Evolutionary conservation across 2,113 vertebrate species (phyloP), one percentile per base, ranked within the genome.

Genomic region (Podocnemis expansa): DNA sequence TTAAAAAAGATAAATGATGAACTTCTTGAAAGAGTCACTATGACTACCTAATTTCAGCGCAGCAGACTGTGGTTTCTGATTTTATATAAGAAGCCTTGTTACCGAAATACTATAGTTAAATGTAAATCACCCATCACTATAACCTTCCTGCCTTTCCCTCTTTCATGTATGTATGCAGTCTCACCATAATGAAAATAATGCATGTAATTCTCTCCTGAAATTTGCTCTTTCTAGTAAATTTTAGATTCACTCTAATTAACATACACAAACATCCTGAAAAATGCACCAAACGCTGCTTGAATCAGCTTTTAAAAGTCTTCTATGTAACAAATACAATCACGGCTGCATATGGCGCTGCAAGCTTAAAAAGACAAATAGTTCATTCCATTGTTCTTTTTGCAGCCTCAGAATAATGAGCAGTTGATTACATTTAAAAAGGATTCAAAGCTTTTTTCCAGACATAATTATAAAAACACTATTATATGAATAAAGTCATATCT

Each of bases 291-390:
- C 76, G 94, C 87, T 87, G 10, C 41, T 84, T 93, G 85, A 97
- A 93, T 95, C 94, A 93, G 83, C 86, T 93, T 97, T 95, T 92
- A 80, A 58, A 96, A 96, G 7, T 63, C 27, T 94, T 86, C 52
- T 54, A 34, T 80, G 47, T 95, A 91, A 83, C 84, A 92, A 96
- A 96, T 21, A 0, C 27, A 91, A 12, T 91, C 93, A 89, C 70
- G 49, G 38, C 13, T 95, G 10, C 51, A 94, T 83, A 91, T 89
- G n/a, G 7, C 41, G 14, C 27, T 54, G 70, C 5, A 90, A 89
- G 43, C 41, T 89, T 84, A 94, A 95, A 89, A 94, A 90, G 81
- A 95, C 78, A 98, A 97, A 96, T 63, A 80, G 17, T 92, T 97
- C 84, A 78, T 80, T 52, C n/a, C 93, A 94, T 80, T 95, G 83